Evolutionary conservation across 2,888 invertebrate species (phyloP), one percentile per base, ranked within the genome.

Genomic region (Entomobrya proxima): DNA sequence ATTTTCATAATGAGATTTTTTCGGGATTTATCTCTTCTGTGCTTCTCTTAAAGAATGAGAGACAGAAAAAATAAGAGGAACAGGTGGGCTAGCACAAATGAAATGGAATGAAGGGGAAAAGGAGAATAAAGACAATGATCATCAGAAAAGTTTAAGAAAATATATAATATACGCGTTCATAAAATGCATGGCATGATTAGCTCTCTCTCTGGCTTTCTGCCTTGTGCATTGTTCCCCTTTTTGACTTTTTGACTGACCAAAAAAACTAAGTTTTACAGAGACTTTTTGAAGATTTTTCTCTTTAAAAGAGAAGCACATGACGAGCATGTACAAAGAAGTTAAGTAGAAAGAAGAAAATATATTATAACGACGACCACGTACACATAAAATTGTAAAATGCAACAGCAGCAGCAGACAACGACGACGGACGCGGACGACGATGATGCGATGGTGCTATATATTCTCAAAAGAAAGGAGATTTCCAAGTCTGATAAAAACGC

Each of bases 1-100:
- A 85, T 85, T 85, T 85, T 85, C 84, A 85, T 85, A 85, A 85
- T 85, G 84, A 85, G 84, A 72, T 85, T 85, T 85, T 72, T 83
- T 85, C 84, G 78, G 84, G 77, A 85, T 85, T 85, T 85, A 85
- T 85, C 47, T 85, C 72, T 69, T 35, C 24, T 79, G 7, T 78
- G 61, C 64, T 74, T 35, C 24, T 30, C 47, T 35, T 67, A 52
- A 67, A 44, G 9, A n/a, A 9, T 11, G 47, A 32, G 18, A 69
- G 18, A 32, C 32, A 21, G 61, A 47, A 18, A 44, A 80, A 47
- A 76, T 55, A 72, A 78, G 75, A 37, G 61, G 84, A 85, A 85
- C 84, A 85, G 84, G 84, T 85, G 84, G 84, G 77, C 84, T 61
- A 21, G 69, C 18, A n/a, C n/a, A 44, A 69, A 69, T 69, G 67